Conservation (phyloP, 2,888 invertebrate species). For the Harmothoe impar region DNA sequence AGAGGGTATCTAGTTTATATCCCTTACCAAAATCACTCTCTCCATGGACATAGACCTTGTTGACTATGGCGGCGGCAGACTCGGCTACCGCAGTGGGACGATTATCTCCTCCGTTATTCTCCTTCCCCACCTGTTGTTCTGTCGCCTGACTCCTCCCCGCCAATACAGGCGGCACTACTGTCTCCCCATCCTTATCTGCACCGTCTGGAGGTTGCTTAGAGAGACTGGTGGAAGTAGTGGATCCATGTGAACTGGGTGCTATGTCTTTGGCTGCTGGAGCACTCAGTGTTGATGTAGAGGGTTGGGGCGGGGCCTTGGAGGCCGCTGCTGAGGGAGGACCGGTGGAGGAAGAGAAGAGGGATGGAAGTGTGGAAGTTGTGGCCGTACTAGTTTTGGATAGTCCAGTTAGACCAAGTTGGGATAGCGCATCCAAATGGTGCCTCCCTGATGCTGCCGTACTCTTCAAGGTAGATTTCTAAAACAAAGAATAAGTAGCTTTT, state of each 20-base stretch:
- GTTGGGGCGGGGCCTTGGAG: too few species aligned
- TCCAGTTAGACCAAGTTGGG: background rate
- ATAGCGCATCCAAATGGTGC: background rate
- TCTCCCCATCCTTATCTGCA: background rate
- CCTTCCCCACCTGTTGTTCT: background rate
- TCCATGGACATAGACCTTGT: slow-evolving; percentile 11
- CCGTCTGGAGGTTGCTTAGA: background rate
- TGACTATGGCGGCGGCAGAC: background rate
- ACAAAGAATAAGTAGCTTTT: background rate
- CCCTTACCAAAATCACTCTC: background rate
- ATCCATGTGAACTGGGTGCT: background rate
- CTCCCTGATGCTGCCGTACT: background rate
- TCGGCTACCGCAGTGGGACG: background rate
- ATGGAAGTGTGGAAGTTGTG: background rate
- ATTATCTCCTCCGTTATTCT: background rate
- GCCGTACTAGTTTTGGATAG: background rate
- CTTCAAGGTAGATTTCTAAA: background rate
- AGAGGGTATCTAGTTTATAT: too few species aligned
- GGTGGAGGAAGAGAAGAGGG: too few species aligned
- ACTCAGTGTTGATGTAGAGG: background rate
- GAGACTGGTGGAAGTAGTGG: background rate
- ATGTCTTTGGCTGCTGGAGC: background rate
- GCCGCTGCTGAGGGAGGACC: too few species aligned
- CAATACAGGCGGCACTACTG: background rate
- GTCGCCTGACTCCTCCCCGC: background rate